Percentiles rank a stretch among this genome's conserved stretches.
Conservation (phyloP, 2,888 invertebrate genomes). For the Heliconius hortense region DNA sequence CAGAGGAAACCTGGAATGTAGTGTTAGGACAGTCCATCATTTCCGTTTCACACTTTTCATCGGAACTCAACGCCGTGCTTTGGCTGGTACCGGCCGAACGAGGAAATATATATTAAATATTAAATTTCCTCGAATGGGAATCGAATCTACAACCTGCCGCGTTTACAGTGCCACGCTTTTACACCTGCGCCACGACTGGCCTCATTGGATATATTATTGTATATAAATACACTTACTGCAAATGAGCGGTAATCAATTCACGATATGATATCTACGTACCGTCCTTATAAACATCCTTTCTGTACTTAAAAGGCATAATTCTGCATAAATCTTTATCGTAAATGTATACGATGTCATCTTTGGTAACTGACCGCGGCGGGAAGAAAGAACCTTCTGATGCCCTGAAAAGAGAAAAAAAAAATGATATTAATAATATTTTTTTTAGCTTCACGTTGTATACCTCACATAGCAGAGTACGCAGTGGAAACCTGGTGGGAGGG, state of each 20-base stretch:
- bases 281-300: conserved; percentile 86
- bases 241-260: neutral
- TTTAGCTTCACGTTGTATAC: neutral
- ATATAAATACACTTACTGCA: neutral
- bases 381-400: conserved; percentile 93
- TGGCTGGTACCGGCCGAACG: neutral
- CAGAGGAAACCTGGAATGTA: neutral
- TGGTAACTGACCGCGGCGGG: conserved; percentile 88
- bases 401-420: conserved; percentile 49
- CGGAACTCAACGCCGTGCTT: neutral
- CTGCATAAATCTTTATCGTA: conserved; percentile 95
- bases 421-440: neutral
- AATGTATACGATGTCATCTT: conserved; percentile 86
- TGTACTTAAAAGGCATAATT: conserved; percentile 87
- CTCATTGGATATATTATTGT: neutral
- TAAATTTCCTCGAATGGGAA: neutral
- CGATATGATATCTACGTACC: conserved; percentile 66
- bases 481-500: neutral
- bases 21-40: neutral
- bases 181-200: neutral
- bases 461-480: neutral
- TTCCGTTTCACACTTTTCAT: neutral
- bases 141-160: neutral
- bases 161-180: neutral
- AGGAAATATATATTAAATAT: neutral